Percentiles rank a stretch among this genome's conserved stretches.
phyloP scores from a whole-genome alignment of 2,113 vertebrate species.

The Syngnathus floridae region DNA sequence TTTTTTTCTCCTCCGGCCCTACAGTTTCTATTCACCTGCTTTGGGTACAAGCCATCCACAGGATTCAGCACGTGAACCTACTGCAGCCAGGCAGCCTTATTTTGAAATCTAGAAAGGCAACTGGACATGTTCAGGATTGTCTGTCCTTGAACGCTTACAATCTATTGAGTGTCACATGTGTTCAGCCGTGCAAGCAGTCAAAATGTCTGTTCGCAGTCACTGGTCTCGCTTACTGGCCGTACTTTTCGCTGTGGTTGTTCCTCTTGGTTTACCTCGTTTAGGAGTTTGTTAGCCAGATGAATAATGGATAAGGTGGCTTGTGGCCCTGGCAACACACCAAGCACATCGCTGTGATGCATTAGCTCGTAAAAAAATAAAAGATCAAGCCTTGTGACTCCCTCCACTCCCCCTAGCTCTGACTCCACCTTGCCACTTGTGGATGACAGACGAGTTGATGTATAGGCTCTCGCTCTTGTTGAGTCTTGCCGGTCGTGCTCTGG shows the following conservation, averaged over 20 bases:
- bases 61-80: too few species aligned
- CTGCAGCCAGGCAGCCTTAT: too few species aligned
- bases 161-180: too few species aligned
- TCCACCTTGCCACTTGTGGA: slow-evolving; percentile 35
- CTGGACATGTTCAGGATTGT: too few species aligned
- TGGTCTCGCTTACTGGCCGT: neutral
- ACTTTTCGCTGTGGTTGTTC: slow-evolving; percentile 51
- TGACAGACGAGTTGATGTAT: slow-evolving; percentile 40
- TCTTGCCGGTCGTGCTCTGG: slow-evolving; percentile 35
- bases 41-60: too few species aligned
- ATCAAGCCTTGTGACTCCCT: slow-evolving; percentile 13
- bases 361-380: slow-evolving; percentile 20
- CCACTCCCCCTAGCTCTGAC: neutral
- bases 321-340: slow-evolving; percentile 49
- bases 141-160: too few species aligned
- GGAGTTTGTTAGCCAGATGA: slow-evolving; percentile 60
- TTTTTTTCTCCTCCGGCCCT: too few species aligned
- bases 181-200: slow-evolving; percentile 3
- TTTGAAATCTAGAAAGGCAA: too few species aligned
- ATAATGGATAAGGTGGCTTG: slow-evolving; percentile 64
- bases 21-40: too few species aligned
- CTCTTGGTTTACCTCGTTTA: slow-evolving; percentile 66
- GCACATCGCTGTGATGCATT: slow-evolving; percentile 45
- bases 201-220: slow-evolving; percentile 39
- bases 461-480: slow-evolving; percentile 37